These are phyloP conservation scores for Chlorodrepanis virens DNA, from an alignment of 2,113 vertebrate species.

Conservation along the genomic window DNA sequence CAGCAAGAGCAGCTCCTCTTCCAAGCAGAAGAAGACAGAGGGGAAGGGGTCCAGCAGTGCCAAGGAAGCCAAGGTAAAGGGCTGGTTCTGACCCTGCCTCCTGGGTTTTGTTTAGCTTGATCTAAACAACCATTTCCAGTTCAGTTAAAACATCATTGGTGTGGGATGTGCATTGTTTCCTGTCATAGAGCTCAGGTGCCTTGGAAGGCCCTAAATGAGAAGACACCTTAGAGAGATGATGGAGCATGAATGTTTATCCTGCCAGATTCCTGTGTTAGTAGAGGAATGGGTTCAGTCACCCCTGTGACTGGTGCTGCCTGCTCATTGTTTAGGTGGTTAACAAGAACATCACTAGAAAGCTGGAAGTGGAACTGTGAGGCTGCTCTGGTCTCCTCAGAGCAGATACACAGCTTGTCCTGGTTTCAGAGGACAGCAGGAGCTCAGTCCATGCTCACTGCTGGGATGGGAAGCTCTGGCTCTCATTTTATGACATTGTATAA, in stretches of 20 bases:
- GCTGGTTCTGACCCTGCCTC: neutral
- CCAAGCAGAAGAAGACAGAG: conserved; percentile 90
- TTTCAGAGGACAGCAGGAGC: neutral
- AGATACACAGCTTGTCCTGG: neutral
- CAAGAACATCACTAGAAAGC: neutral
- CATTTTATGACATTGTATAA: neutral
- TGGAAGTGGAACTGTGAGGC: neutral
- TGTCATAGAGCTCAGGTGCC: neutral
- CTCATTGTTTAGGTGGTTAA: neutral
- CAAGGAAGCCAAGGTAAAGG: conserved; percentile 86
- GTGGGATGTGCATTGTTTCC: neutral
- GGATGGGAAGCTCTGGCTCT: neutral
- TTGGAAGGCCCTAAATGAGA: neutral
- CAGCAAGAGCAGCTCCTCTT: conserved; percentile 82
- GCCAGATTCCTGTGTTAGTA: neutral
- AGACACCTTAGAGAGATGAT: neutral
- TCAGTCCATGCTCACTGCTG: neutral
- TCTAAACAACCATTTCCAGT: neutral
- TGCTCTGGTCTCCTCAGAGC: neutral
- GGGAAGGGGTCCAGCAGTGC: conserved; percentile 83
- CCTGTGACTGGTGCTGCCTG: neutral
- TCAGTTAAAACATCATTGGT: neutral
- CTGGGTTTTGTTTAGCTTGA: neutral
- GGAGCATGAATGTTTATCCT: neutral
- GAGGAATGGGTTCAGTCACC: neutral